Base-by-base conservation (phyloP, 2,888 invertebrate genomes). In the Andrena dorsata region DNA sequence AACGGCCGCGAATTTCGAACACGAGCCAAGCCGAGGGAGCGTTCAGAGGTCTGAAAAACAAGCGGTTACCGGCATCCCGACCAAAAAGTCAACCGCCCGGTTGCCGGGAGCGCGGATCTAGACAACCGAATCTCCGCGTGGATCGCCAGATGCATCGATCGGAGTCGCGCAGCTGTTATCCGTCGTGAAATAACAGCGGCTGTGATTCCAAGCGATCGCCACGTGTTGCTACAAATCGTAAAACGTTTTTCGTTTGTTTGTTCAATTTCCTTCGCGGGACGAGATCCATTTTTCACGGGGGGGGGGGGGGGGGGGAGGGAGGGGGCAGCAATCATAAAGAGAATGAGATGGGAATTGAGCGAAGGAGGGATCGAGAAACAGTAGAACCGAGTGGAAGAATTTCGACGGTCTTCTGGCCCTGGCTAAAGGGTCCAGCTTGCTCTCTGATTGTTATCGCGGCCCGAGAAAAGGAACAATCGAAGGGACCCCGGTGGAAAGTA, bases 1-100 rank as follows among this genome's bases (percentile, higher is more conserved):
- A 86, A 90, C 85, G 89, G 85, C 69, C 82, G 86, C 85, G 82
- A 90, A 90, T 87, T 87, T 85, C 86, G 71, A 72, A 82, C 84
- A 86, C 86, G 87, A 86, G 35, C 73, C 5, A 53, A n/a, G 1
- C 4, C 6, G 47, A 49, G 1, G 5, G 23, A 49, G 26, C 53
- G 10, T 26, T 60, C 41, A 2, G 49, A 20, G 20, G 56, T 7
- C 49, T 56, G 23, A 53, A 58, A 76, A 74, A 76, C 60, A 71
- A 73, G 2, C 51, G 51, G 20, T 56, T 49, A 28, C 32, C 65
- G 61, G 26, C 10, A 20, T 10, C n/a, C 20, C 56, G 41, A 28
- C 60, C 20, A 63, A 80, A 72, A 73, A 61, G 47, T 47, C 51
- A 0, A 16, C 35, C n/a, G 28, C 20, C 35, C 13, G 51, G 56